A percentile compares a stretch with the other conserved stretches of the same genome.
phyloP scores from a whole-genome alignment of 2,888 invertebrate genomes.

The Himalopsyche kuldschensis region DNA sequence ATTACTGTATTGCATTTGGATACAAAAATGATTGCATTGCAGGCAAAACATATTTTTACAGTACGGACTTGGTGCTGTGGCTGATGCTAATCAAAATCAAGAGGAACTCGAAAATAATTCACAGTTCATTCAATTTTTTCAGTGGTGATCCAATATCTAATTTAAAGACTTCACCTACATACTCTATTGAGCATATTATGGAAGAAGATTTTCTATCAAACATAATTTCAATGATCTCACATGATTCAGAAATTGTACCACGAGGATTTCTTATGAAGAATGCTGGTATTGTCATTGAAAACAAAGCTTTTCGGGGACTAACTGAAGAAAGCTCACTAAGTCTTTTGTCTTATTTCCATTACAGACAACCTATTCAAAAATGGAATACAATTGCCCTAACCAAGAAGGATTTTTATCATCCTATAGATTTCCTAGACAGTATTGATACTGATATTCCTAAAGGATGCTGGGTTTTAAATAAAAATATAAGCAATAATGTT shows the following conservation, averaged over 20 bases:
- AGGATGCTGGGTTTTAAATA: conserved; percentile 70
- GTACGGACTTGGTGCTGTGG: conserved; percentile 73
- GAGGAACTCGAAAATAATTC: conserved; percentile 48
- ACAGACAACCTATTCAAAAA: conserved; percentile 68
- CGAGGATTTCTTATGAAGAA: conserved; percentile 76
- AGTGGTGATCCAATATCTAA: conserved; percentile 15
- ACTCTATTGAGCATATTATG: conserved; percentile 56
- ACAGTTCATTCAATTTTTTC: conserved; percentile 39
- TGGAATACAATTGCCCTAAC: conserved; percentile 76
- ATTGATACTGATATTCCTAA: conserved; percentile 78
- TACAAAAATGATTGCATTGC: conserved; percentile 71
- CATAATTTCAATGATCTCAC: conserved; percentile 68
- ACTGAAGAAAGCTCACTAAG: conserved; percentile 55
- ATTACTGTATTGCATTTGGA: conserved; percentile 81
- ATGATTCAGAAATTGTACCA: conserved; percentile 77
- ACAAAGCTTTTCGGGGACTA: conserved; percentile 71
- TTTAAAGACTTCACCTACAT: background rate
- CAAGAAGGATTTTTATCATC: conserved; percentile 81
- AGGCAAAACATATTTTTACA: conserved; percentile 78
- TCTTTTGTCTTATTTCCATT: conserved; percentile 70
- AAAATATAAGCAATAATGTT: conserved; percentile 5
- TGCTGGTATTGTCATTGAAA: conserved; percentile 72
- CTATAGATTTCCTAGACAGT: conserved; percentile 83
- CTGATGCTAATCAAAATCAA: conserved; percentile 44
- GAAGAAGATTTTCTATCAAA: conserved; percentile 80